Evolutionary conservation across 2,888 invertebrate species (phyloP).

Genomic region (Amblyteles armatorius): DNA sequence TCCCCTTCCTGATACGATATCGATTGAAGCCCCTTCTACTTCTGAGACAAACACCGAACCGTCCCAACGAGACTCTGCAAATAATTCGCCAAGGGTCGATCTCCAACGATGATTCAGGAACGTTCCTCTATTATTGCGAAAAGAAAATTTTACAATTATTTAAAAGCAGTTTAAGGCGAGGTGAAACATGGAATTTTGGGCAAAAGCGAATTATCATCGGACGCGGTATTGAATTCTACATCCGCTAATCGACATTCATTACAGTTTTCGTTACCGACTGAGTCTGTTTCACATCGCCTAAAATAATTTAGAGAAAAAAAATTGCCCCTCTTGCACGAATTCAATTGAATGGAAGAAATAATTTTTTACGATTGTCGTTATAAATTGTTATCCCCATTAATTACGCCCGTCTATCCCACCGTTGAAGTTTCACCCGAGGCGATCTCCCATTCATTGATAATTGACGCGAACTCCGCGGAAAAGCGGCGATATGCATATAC

Average conservation of each 20-base stretch:
- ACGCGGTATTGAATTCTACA: too few species aligned
- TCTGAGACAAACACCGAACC: neutral
- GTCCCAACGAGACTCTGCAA: neutral
- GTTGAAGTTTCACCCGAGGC: neutral
- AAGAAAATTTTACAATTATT: too few species aligned
- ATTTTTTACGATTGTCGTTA: neutral
- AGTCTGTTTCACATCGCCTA: too few species aligned
- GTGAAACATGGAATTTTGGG: too few species aligned
- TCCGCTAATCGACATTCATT: too few species aligned
- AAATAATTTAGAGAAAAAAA: neutral
- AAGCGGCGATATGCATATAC: neutral
- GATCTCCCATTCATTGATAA: conserved; percentile 15
- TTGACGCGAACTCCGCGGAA: neutral
- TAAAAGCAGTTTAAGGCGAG: neutral
- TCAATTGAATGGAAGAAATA: neutral
- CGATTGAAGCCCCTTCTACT: conserved; percentile 36
- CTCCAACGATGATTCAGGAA: too few species aligned
- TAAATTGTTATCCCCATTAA: neutral
- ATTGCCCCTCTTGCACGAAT: neutral
- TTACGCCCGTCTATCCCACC: neutral
- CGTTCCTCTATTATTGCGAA: too few species aligned
- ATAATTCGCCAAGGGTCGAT: too few species aligned
- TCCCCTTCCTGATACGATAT: conserved; percentile 39
- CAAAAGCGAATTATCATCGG: too few species aligned
- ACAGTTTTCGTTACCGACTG: too few species aligned